These are phyloP conservation scores for Drosophila lowei DNA, from an alignment of 1,140 invertebrate genomes.

Conservation along the genomic window DNA sequence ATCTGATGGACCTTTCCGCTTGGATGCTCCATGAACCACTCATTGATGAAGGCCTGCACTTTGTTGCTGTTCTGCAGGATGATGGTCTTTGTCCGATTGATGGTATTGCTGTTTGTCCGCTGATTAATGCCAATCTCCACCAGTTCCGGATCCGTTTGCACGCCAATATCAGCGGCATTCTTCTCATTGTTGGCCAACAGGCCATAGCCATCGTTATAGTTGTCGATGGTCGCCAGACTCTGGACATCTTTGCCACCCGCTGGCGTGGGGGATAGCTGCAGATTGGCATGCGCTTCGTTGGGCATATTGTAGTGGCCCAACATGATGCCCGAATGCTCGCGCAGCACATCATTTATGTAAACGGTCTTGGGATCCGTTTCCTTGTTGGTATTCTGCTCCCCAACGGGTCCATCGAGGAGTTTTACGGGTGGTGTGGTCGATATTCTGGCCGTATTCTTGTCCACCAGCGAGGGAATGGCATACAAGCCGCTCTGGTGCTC, in stretches of 20 bases:
- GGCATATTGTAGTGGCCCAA: constrained; percentile 92
- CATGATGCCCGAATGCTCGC: constrained; percentile 84
- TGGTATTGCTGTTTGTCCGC: constrained; percentile 50
- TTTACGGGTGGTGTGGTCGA: constrained; percentile 86
- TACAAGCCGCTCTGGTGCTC: constrained; percentile 95
- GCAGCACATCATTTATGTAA: constrained; percentile 76
- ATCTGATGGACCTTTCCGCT: constrained; percentile 85
- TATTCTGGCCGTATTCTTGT: constrained; percentile 91
- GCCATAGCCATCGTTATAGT: constrained; percentile 71
- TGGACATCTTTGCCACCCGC: constrained; percentile 58
- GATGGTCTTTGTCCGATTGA: constrained; percentile 83
- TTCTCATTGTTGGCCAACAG: constrained; percentile 70
- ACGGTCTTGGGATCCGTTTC: constrained; percentile 71
- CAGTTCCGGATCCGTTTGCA: constrained; percentile 70
- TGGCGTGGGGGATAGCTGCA: constrained; percentile 70
- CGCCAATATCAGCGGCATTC: constrained; percentile 71
- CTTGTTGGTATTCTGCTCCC: constrained; percentile 51
- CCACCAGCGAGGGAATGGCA: constrained; percentile 95
- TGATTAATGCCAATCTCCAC: constrained; percentile 69
- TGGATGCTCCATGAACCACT: constrained; percentile 81
- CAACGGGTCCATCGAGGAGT: constrained; percentile 87
- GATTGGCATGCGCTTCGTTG: constrained; percentile 82
- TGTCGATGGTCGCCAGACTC: constrained; percentile 74
- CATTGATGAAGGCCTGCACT: constrained; percentile 75
- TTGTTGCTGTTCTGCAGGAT: constrained; percentile 78